Percentiles rank a stretch among this genome's conserved stretches.
Evolutionary conservation across 1,140 invertebrate genomes (phyloP).

Genomic region (Polypedilum pembai): DNA sequence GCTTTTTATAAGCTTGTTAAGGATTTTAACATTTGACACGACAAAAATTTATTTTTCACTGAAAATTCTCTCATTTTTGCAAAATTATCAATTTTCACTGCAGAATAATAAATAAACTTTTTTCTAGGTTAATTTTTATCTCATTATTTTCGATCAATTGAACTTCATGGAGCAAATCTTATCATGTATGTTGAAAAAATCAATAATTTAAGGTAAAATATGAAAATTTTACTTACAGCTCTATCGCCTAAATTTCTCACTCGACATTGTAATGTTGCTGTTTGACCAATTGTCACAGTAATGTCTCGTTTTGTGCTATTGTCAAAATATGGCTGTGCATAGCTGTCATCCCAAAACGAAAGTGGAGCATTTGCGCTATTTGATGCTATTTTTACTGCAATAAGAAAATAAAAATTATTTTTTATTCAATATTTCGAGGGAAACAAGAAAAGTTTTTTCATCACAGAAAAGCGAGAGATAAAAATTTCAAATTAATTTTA

Average conservation of each 20-base stretch:
- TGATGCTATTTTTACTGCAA: slow-evolving; percentile 6
- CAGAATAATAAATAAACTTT: no score
- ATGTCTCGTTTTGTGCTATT: slow-evolving; percentile 75
- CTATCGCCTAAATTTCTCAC: slow-evolving; percentile 78
- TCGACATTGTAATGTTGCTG: slow-evolving; percentile 74
- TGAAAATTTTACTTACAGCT: slow-evolving; percentile 58
- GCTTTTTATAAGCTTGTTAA: no score
- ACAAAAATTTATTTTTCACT: no score
- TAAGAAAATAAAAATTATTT: not conserved
- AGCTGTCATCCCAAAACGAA: slow-evolving; percentile 47
- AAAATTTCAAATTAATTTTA: not conserved
- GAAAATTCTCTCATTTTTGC: no score
- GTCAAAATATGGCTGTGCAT: slow-evolving; percentile 82
- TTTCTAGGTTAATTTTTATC: no score
- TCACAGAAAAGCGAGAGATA: not conserved
- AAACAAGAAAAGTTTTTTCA: not conserved
- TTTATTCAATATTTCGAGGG: not conserved
- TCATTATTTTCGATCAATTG: no score
- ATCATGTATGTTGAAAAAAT: not conserved
- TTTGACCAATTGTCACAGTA: slow-evolving; percentile 77
- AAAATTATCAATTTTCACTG: no score
- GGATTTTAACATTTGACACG: no score
- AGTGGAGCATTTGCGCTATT: not conserved
- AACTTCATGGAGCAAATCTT: not conserved
- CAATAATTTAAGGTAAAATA: no score